Evolutionary conservation across 2,888 invertebrate species (phyloP).

Genomic region (Agonopterix heracliana): DNA sequence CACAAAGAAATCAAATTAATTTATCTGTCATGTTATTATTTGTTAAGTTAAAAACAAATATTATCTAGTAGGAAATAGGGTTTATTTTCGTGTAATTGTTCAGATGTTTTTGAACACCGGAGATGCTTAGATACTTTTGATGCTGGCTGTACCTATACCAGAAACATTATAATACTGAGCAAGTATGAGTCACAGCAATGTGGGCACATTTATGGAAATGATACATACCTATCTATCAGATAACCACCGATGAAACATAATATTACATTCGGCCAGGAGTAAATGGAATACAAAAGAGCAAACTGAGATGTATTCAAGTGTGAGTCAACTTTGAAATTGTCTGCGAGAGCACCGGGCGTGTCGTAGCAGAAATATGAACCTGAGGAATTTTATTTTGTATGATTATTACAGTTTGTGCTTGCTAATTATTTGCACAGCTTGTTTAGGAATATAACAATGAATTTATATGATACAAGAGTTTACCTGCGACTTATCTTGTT

Average conservation of each 20-base stretch:
- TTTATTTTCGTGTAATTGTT: too few relatives aligned
- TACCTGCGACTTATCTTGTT: too few relatives aligned
- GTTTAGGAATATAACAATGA: too few relatives aligned
- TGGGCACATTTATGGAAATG: conserved; percentile 9
- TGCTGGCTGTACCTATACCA: too few relatives aligned
- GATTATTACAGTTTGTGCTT: neutral
- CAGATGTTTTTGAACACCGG: too few relatives aligned
- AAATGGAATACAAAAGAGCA: conserved; percentile 92
- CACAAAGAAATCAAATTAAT: too few relatives aligned
- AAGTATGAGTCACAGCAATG: conserved; percentile 3
- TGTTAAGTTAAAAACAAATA: too few relatives aligned
- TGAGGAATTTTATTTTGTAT: conserved; percentile 53
- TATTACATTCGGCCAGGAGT: conserved; percentile 98
- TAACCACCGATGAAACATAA: conserved; percentile 97
- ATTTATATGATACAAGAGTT: too few relatives aligned
- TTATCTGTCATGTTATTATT: too few relatives aligned
- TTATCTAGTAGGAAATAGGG: too few relatives aligned
- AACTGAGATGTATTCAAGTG: conserved; percentile 88
- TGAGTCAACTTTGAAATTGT: conserved; percentile 89
- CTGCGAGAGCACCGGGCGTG: conserved; percentile 94
- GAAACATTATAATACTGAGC: neutral
- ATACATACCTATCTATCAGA: conserved; percentile 87
- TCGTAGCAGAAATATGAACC: conserved; percentile 99
- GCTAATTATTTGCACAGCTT: too few relatives aligned
- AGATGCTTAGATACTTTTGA: too few relatives aligned